Conservation (phyloP, 1,140 invertebrate genomes). For the Drosophila gunungcola region DNA sequence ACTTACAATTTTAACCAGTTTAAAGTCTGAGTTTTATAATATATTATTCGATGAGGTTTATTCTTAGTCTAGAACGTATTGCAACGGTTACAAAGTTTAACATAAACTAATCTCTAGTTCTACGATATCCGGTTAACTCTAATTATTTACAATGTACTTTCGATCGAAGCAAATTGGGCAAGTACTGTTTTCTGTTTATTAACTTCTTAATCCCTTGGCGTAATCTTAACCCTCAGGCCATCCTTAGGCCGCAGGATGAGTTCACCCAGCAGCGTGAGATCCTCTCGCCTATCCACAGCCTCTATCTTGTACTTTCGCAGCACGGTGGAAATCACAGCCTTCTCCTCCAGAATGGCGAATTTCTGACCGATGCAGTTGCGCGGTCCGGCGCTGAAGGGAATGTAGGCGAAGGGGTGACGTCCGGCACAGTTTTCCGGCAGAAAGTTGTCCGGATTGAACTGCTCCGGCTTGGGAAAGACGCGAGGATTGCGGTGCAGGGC, state of each 20-base stretch:
- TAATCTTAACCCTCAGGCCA: conserved; percentile 86
- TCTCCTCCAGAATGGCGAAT: conserved; percentile 91
- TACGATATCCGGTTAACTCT: conserved; percentile 31
- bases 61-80: conserved; percentile 34
- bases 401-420: conserved; percentile 88
- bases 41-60: conserved; percentile 44
- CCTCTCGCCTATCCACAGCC: conserved; percentile 86
- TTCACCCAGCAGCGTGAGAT: conserved; percentile 86
- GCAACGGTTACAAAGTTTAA: conserved; percentile 52
- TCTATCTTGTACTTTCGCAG: conserved; percentile 88
- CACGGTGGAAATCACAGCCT: conserved; percentile 89
- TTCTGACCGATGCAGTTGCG: conserved; percentile 90
- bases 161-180: conserved; percentile 40
- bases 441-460: conserved; percentile 92
- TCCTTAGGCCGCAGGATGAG: conserved; percentile 87
- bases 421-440: conserved; percentile 86
- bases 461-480: conserved; percentile 89
- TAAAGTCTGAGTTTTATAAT: neutral
- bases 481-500: conserved; percentile 89
- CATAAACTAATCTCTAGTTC: conserved; percentile 48
- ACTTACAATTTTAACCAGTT: too few species aligned
- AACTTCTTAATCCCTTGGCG: conserved; percentile 56
- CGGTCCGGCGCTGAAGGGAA: conserved; percentile 91
- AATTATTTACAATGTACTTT: conserved; percentile 77
- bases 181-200: neutral